Base-by-base conservation (phyloP, 2,797 vertebrate genomes). In the Crenuchus spilurus region DNA sequence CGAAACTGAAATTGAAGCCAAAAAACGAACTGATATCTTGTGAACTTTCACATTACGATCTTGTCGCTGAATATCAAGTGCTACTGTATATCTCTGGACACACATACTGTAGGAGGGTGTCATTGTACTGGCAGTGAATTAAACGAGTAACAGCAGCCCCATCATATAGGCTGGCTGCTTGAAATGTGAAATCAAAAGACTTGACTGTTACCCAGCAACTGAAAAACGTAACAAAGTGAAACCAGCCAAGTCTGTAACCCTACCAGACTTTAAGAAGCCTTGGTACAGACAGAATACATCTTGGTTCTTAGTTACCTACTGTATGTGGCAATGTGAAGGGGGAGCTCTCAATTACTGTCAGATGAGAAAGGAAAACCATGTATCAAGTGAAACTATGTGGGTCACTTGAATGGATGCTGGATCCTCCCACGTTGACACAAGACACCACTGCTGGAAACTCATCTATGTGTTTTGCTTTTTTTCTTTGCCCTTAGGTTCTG, bases 41-140 rank as follows among this genome's bases (percentile, higher is more conserved):
- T 72, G 80, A 82, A 82, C 80, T 80, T 82, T 82, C 80, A 72
- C 80, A 77, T 82, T 75, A 77, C 54, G 77, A 80, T 82, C 80
- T 75, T 75, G 80, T 72, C 77, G 24, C 75, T 75, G 80, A 72
- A 82, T 82, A 77, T 79, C 74, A 79, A 75, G 77, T 82, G 80
- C 67, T 75, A 82, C 77, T 42, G 75, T 80, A 77, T 74, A 80
- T 82, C 77, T 72, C 63, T 52, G 67, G 73, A 39, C 69, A 69
- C 33, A 41, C 55, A 74, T 74, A 66, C 61, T 63, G 74, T 61
- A 62, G 39, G 42, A 42, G 57, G 80, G 76, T 73, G 61, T 72
- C 74, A 55, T 44, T 63, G 74, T 63, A 63, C 77, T 46, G 52
- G 39, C 74, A 66, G 37, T 52, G 49, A 61, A 79, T 79, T 76